Conservation (phyloP, 2,888 invertebrate genomes). For the Argyresthia goedartella region DNA sequence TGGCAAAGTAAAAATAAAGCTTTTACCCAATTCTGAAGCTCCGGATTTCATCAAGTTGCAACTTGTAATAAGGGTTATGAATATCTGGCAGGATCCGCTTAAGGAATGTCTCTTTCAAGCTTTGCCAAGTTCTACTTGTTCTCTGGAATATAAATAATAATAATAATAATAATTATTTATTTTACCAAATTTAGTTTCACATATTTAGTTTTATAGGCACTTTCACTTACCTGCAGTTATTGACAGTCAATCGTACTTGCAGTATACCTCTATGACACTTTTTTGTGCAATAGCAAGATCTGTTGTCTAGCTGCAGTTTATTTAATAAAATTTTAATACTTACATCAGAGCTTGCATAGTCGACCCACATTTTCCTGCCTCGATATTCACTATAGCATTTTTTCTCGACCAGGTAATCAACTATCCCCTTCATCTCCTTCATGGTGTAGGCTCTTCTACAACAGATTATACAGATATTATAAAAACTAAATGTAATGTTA, state of each 20-base stretch:
- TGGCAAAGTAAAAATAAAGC: too few species aligned
- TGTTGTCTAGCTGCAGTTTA: too few species aligned
- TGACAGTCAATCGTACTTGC: too few species aligned
- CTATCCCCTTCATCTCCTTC: constrained; percentile 50
- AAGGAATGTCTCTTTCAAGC: constrained; percentile 58
- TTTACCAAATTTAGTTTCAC: too few species aligned
- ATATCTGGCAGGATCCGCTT: constrained; percentile 59
- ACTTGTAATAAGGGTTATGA: constrained; percentile 52
- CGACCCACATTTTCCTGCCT: constrained; percentile 58
- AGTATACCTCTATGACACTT: neutral
- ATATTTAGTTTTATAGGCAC: too few species aligned
- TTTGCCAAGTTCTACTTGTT: constrained; percentile 59
- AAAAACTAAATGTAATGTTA: too few species aligned
- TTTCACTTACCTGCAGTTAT: too few species aligned
- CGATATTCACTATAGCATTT: constrained; percentile 38
- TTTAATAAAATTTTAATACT: constrained; percentile 9
- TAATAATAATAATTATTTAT: too few species aligned
- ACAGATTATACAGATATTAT: constrained; percentile 11
- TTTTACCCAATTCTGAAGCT: constrained; percentile 47
- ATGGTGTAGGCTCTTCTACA: constrained; percentile 49
- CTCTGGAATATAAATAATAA: constrained; percentile 24
- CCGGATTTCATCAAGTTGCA: constrained; percentile 37
- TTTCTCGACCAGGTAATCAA: constrained; percentile 43
- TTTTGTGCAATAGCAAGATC: too few species aligned
- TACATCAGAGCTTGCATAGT: constrained; percentile 45